Conservation (phyloP, 2,113 vertebrate genomes). For the Cryptotis parvus region DNA sequence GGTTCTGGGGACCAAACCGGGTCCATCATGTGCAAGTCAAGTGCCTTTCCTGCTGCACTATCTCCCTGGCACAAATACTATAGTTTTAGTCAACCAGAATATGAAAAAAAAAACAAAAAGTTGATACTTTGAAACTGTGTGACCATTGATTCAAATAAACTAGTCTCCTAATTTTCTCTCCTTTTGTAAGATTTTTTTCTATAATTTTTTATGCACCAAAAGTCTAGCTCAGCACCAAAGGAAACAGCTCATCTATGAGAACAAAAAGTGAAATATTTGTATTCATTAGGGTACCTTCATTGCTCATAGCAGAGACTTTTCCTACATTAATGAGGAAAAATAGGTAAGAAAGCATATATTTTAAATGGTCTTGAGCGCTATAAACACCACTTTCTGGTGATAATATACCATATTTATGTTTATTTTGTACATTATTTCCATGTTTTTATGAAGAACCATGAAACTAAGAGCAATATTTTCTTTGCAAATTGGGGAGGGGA, state of each 20-base stretch:
- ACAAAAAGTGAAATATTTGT: neutral
- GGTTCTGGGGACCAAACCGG: too few relatives aligned
- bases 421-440: neutral
- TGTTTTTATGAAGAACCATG: neutral
- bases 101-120: neutral
- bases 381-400: neutral
- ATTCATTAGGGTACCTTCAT: neutral
- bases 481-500: neutral
- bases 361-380: neutral
- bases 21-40: too few relatives aligned
- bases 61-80: too few relatives aligned
- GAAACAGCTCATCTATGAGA: neutral
- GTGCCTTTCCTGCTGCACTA: too few relatives aligned
- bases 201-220: neutral
- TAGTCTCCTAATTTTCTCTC: neutral
- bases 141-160: neutral
- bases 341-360: neutral
- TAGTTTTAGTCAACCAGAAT: neutral
- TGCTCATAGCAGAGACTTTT: neutral
- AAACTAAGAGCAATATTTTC: neutral
- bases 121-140: neutral
- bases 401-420: neutral
- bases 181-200: neutral
- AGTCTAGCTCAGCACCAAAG: neutral
- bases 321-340: neutral